Evolutionary conservation across 2,113 vertebrate species (phyloP).

Genomic region (Megaleporinus macrocephalus): DNA sequence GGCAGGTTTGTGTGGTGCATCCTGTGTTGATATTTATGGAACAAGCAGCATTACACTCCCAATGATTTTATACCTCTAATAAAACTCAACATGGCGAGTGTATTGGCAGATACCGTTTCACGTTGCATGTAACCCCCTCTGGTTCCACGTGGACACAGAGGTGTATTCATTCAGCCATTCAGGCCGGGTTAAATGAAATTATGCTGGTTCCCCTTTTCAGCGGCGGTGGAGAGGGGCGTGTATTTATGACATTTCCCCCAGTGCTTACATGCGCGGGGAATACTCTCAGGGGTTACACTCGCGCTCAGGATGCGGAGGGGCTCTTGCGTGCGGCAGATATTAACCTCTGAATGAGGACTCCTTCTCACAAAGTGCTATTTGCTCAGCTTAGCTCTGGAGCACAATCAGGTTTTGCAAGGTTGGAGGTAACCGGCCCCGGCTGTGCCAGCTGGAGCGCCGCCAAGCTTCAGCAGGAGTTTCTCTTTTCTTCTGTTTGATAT

Average conservation of each 20-base stretch:
- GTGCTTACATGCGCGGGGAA: conserved; percentile 28
- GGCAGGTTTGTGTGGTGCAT: conserved; percentile 38
- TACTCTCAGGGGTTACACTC: conserved; percentile 43
- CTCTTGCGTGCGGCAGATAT: conserved; percentile 25
- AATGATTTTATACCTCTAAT: conserved; percentile 49
- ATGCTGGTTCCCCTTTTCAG: conserved; percentile 37
- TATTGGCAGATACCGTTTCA: conserved; percentile 44
- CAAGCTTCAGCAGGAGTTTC: conserved; percentile 60
- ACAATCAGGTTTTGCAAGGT: conserved; percentile 63
- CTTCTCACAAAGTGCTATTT: conserved; percentile 48
- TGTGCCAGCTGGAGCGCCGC: conserved; percentile 53
- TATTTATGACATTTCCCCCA: conserved; percentile 31
- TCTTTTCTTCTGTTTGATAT: conserved; percentile 64
- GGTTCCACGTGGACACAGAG: conserved; percentile 37
- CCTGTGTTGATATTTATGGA: conserved; percentile 41
- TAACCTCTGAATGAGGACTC: conserved; percentile 35
- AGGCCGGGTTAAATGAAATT: conserved; percentile 44
- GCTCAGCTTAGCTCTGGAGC: conserved; percentile 51
- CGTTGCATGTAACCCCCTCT: conserved; percentile 11
- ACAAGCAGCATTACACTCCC: conserved; percentile 41
- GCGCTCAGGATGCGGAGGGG: conserved; percentile 16
- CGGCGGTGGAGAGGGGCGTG: not conserved
- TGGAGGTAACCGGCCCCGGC: conserved; percentile 40
- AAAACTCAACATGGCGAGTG: conserved; percentile 41
- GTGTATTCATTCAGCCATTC: conserved; percentile 45